Evolutionary conservation across 30 jellyfish, hydroid and myxozoan species (phyloP).

Genomic region (Pseudorhiza aurosa): DNA sequence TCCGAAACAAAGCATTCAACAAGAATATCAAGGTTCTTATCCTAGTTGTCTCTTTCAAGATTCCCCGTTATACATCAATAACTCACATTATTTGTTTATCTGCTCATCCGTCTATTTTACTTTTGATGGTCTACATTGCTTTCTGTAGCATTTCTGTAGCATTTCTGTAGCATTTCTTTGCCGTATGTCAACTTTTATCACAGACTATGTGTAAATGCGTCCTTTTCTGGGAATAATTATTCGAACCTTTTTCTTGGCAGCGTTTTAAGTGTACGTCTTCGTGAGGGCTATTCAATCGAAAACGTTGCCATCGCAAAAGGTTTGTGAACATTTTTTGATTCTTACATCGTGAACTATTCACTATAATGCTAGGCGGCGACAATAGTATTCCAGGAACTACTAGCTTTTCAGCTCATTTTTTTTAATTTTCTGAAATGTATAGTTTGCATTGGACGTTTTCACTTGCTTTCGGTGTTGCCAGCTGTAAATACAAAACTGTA

Average conservation of each 20-base stretch:
- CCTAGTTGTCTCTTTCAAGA: background rate
- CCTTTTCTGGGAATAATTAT: background rate
- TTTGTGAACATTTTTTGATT: background rate
- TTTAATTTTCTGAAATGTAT: no score
- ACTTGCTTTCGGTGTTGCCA: no score
- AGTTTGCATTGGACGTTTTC: no score
- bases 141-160: no score
- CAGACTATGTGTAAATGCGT: background rate
- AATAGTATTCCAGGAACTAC: no score
- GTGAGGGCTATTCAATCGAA: constrained; percentile 95
- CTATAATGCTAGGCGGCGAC: no score
- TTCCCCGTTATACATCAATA: background rate
- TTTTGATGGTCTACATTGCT: no score
- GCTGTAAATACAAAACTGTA: no score
- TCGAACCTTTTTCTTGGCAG: constrained; percentile 24
- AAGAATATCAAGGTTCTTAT: constrained; percentile 80
- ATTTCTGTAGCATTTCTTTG: background rate
- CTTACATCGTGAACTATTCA: no score
- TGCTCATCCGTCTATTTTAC: no score
- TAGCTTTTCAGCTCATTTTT: no score
- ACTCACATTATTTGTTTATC: no score
- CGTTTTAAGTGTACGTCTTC: constrained; percentile 90
- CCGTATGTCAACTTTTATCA: background rate
- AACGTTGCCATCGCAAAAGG: constrained; percentile 76
- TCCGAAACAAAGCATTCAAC: constrained; percentile 76